Evolutionary conservation across 2,888 invertebrate genomes (phyloP), one percentile per base, ranked within the genome.

Genomic region (Steinernema carpocapsae): DNA sequence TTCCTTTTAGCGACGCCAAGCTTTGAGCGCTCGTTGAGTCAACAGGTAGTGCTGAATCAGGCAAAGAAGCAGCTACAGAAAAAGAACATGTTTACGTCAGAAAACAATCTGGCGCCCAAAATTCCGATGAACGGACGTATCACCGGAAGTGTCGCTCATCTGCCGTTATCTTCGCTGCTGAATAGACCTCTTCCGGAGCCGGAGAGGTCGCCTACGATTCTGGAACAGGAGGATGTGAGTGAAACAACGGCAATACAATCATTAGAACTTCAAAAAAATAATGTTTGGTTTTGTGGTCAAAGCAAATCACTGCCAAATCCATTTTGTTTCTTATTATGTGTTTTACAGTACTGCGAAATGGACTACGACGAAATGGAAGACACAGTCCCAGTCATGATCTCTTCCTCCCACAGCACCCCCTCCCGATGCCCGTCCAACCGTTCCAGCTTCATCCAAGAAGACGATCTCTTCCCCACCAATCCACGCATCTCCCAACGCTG

Each of bases 281-380:
- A n/a, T n/a, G n/a, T n/a, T n/a, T n/a, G n/a, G n/a, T n/a, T n/a
- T n/a, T n/a, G n/a, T n/a, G n/a, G n/a, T n/a, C n/a, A n/a, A n/a
- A n/a, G n/a, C n/a, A n/a, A n/a, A n/a, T n/a, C n/a, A n/a, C n/a
- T n/a, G n/a, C n/a, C n/a, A n/a, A n/a, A n/a, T n/a, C n/a, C n/a
- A n/a, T n/a, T n/a, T n/a, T n/a, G n/a, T n/a, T n/a, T n/a, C n/a
- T n/a, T n/a, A n/a, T n/a, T n/a, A n/a, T n/a, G n/a, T n/a, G n/a
- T n/a, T n/a, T n/a, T n/a, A n/a, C n/a, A n/a, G 12, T 76, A 76
- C 71, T 51, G 71, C 72, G 76, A 76, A 17, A 17, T 76, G 52
- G 76, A 76, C 76, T 76, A 76, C 46, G 74, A 43, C 26, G 75
- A 51, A 22, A 76, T 76, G 76, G 76, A 76, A 12, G 56, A 48